phyloP scores from a whole-genome alignment of 2,113 vertebrate species.

The Hydrolagus affinis region DNA sequence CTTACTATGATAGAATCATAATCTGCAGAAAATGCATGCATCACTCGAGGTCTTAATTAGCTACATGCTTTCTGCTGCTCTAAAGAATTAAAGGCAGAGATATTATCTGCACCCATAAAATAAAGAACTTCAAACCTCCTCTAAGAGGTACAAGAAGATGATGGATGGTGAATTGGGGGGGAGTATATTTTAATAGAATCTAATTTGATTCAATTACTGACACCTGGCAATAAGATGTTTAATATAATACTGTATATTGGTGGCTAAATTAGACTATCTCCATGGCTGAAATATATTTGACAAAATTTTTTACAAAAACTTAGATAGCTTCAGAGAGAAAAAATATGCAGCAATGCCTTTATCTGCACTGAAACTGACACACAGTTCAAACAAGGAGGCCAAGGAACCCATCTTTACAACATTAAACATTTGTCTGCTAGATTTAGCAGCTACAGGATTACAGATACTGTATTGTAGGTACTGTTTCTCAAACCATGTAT shows the following conservation, averaged over 20 bases:
- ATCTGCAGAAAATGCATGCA: slow-evolving; percentile 12
- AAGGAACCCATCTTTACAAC: not conserved
- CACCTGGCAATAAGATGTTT: not conserved
- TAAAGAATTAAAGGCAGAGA: not conserved
- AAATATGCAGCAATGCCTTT: slow-evolving; percentile 5
- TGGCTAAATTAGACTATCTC: not conserved
- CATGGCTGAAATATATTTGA: slow-evolving; percentile 7
- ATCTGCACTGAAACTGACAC: not conserved
- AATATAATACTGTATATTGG: slow-evolving; percentile 6
- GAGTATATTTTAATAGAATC: not conserved
- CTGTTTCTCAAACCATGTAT: no score
- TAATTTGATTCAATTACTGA: not conserved
- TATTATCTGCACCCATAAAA: not conserved
- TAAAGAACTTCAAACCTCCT: not conserved
- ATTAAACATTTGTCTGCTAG: not conserved
- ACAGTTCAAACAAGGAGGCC: not conserved
- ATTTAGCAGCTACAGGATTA: no score
- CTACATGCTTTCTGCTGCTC: not conserved
- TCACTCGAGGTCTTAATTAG: not conserved
- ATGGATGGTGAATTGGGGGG: no score
- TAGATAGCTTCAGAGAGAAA: not conserved
- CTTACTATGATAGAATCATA: not conserved
- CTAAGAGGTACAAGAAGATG: not conserved
- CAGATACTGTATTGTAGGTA: no score
- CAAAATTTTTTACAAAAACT: slow-evolving; percentile 4